Evolutionary conservation across 1,140 invertebrate species (phyloP), one percentile per base, ranked within the genome.

Genomic region (Zaprionus tsacasi): DNA sequence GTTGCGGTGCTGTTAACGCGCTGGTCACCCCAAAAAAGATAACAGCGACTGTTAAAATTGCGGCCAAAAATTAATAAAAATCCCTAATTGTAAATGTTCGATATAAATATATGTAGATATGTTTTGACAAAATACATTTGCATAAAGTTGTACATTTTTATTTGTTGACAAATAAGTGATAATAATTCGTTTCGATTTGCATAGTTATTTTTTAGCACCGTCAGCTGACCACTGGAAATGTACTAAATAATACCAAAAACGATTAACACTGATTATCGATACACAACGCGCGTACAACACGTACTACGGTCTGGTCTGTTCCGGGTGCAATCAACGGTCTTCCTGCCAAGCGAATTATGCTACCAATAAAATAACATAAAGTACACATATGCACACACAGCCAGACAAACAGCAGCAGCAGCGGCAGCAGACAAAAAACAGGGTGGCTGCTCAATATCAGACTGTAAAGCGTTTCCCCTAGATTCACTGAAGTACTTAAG

Each of bases 321-420:
- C 45, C 45, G 45, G 45, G 10, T 12, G 45, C 45, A 50, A 25
- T 52, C 30, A 38, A 52, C 33, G 61, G 43, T 68, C 65, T 68
- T 68, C 55, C 65, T 56, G 55, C 56, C 63, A 52, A 45, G 66
- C 35, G 55, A 38, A 73, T 73, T 69, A 69, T 61, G 65, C 30
- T 61, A 21, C 38, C 57, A 69, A 55, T 33, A 55, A 45, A 45
- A 55, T 55, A 55, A 55, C 13, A 55, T 30, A 55, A 55, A 55
- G 52, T 15, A 45, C 17, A 25, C 45, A 50, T 17, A 50, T 50
- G 45, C 11, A 50, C 17, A 50, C 2, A 50, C 17, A 48, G 6
- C 11, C 45, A 17, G 10, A 3, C 17, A 50, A 25, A 25, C 15
- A 25, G 10, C 6, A 45, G 40, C 15, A 25, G 10, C 6, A 45